These are phyloP conservation scores for Lophochroa leadbeateri DNA, from an alignment of 2,113 vertebrate species.

Conservation along the genomic window DNA sequence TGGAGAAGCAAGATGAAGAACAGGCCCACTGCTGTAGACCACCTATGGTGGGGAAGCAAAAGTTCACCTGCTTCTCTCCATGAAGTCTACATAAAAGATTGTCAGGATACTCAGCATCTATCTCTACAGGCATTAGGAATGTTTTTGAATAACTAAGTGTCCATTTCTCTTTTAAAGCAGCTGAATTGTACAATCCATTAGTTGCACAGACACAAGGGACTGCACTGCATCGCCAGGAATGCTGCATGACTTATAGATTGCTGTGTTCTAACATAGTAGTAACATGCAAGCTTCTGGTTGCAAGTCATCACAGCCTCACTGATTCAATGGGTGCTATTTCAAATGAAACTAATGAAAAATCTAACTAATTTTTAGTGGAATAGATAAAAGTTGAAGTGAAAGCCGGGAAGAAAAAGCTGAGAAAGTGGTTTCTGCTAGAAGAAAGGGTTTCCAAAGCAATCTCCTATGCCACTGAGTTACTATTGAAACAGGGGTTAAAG, in stretches of 20 bases:
- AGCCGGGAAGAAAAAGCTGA: not conserved
- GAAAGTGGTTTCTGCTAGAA: not conserved
- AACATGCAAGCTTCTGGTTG: not conserved
- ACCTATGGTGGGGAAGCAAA: not conserved
- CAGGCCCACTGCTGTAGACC: not conserved
- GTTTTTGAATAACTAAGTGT: not conserved
- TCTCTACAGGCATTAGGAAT: not conserved
- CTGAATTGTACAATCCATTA: not conserved
- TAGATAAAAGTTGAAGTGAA: not conserved
- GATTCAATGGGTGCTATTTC: not conserved
- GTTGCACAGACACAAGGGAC: not conserved
- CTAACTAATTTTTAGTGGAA: not conserved
- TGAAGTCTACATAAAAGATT: not conserved
- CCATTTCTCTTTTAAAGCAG: not conserved
- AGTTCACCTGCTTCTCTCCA: not conserved
- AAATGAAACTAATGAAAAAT: not conserved
- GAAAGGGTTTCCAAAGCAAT: not conserved
- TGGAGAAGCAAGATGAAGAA: not conserved
- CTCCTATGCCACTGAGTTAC: not conserved
- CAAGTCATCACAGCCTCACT: not conserved
- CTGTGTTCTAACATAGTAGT: not conserved
- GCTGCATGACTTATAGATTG: not conserved
- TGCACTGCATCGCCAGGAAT: not conserved
- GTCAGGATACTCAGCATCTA: not conserved
- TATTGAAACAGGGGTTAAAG: not conserved